Conservation (phyloP, 2,113 vertebrate genomes). For the Pollachius pollachius region DNA sequence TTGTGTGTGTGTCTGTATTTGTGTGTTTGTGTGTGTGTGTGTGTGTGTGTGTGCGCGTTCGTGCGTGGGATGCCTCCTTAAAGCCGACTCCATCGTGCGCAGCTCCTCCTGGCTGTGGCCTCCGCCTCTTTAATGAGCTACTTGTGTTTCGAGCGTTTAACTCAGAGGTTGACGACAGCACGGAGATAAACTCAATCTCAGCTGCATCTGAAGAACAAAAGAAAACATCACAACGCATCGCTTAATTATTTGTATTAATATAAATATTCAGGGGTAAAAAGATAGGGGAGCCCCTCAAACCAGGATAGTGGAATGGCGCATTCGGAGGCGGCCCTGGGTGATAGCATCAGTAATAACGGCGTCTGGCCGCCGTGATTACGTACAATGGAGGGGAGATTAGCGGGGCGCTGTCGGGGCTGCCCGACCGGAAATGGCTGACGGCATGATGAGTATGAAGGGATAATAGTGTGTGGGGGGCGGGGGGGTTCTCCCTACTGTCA, state of each 20-base stretch:
- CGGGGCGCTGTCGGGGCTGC: no score
- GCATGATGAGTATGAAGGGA: constrained; percentile 79
- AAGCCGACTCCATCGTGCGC: constrained; percentile 61
- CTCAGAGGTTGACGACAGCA: constrained; percentile 52
- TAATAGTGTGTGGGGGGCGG: constrained; percentile 43
- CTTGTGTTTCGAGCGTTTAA: constrained; percentile 57
- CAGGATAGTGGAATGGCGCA: background rate
- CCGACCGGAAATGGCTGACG: constrained; percentile 68
- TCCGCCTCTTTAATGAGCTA: constrained; percentile 62
- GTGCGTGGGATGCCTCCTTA: constrained; percentile 48
- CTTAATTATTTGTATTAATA: background rate
- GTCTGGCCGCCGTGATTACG: no score
- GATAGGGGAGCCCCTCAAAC: no score
- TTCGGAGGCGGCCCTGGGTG: no score
- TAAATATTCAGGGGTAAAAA: background rate
- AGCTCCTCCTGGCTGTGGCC: constrained; percentile 52
- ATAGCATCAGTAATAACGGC: no score
- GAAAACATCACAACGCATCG: background rate
- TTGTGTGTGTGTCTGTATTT: background rate
- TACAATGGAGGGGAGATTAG: no score
- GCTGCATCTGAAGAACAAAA: constrained; percentile 7
- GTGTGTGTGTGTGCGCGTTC: background rate
- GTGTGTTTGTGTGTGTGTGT: no score
- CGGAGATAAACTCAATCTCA: constrained; percentile 37
- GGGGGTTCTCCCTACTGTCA: constrained; percentile 71